Evolutionary conservation across 2,113 vertebrate genomes (phyloP).

Genomic region (Amia ocellicauda): DNA sequence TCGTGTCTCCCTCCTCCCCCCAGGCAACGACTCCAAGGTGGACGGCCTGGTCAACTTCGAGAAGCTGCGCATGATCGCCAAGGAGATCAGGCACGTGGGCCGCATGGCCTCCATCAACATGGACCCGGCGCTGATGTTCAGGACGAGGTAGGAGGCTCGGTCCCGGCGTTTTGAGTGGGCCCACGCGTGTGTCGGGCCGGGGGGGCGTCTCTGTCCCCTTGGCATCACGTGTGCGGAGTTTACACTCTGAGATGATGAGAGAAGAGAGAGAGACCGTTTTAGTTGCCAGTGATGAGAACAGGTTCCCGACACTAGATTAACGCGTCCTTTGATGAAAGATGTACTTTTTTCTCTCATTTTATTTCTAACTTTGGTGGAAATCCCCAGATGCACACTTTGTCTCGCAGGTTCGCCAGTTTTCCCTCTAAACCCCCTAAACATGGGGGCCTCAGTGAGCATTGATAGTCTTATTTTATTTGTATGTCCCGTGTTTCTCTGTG

Average conservation of each 20-base stretch:
- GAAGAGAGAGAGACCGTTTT: too few relatives aligned
- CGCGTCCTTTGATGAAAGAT: not conserved
- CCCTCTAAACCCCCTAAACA: not conserved
- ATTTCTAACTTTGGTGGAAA: not conserved
- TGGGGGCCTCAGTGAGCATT: too few relatives aligned
- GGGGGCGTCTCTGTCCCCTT: slow-evolving; percentile 20
- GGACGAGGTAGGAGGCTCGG: slow-evolving; percentile 75
- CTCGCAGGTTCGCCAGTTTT: too few relatives aligned
- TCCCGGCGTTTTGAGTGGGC: slow-evolving; percentile 7
- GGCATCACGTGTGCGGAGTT: too few relatives aligned
- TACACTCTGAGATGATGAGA: too few relatives aligned
- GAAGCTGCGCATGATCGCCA: slow-evolving; percentile 98
- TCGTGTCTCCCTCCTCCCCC: not conserved
- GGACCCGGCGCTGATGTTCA: slow-evolving; percentile 97
- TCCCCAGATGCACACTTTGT: not conserved
- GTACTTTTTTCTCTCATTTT: not conserved
- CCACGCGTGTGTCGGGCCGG: slow-evolving; percentile 1
- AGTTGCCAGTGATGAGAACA: too few relatives aligned
- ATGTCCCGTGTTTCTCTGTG: too few relatives aligned
- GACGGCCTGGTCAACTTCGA: slow-evolving; percentile 97
- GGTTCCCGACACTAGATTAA: too few relatives aligned
- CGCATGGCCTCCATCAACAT: slow-evolving; percentile 97
- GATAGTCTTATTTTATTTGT: too few relatives aligned
- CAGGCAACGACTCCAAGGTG: slow-evolving; percentile 96
- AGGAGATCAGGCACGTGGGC: slow-evolving; percentile 95